phyloP scores from a whole-genome alignment of 2,113 vertebrate genomes.

The Megaceryle torquata region DNA sequence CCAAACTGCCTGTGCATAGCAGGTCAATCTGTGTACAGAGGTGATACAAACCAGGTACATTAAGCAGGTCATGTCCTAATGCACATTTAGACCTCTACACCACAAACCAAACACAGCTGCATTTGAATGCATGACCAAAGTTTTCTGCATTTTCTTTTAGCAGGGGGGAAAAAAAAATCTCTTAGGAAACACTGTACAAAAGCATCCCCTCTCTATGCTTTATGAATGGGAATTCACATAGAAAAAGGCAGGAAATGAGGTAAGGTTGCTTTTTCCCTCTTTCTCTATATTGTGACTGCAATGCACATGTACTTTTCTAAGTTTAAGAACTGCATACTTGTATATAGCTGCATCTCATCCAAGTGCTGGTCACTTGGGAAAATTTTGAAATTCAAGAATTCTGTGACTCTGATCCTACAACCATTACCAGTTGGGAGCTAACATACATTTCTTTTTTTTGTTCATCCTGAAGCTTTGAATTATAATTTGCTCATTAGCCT shows the following conservation, averaged over 20 bases:
- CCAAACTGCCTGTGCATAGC: background rate
- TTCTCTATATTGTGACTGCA: background rate
- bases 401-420: constrained; percentile 3
- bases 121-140: background rate
- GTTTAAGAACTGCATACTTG: background rate
- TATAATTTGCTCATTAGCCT: constrained; percentile 64
- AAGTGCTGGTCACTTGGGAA: constrained; percentile 13
- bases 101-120: constrained; percentile 30
- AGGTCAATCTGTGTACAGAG: background rate
- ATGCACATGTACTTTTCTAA: background rate
- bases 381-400: constrained; percentile 54
- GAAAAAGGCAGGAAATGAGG: constrained; percentile 27
- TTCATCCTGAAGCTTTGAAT: constrained; percentile 61
- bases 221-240: constrained; percentile 20
- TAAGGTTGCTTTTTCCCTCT: constrained; percentile 4
- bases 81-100: background rate
- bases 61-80: background rate
- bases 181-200: background rate
- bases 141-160: background rate
- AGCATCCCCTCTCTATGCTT: background rate
- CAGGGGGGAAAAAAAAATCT: background rate
- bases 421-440: constrained; percentile 57
- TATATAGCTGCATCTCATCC: background rate
- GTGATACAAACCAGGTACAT: constrained; percentile 37
- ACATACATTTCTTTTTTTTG: constrained; percentile 49